Percentiles rank a stretch among this genome's conserved stretches.
Evolutionary conservation across 2,888 invertebrate genomes (phyloP).

Genomic region (Spilarctia lutea): DNA sequence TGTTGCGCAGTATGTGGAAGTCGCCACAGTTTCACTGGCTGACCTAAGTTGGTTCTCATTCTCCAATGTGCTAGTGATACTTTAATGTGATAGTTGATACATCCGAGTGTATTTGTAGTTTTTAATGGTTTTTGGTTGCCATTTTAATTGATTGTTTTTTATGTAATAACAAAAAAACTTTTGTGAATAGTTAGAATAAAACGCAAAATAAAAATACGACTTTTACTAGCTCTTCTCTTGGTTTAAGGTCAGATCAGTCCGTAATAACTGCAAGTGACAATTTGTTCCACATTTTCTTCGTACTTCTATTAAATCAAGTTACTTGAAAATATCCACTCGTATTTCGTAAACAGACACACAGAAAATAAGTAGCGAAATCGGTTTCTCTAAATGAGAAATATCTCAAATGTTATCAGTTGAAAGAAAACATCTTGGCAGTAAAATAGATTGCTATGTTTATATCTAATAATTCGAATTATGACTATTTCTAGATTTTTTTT

Average conservation of each 20-base stretch:
- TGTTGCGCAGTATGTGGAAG: too few species aligned
- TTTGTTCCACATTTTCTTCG: not conserved
- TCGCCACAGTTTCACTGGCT: too few species aligned
- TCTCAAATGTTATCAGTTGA: not conserved
- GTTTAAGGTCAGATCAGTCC: not conserved
- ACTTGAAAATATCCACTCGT: not conserved
- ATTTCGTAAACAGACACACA: conserved; percentile 6
- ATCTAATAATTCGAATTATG: not conserved
- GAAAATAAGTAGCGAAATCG: not conserved
- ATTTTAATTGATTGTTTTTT: too few species aligned
- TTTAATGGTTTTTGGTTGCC: too few species aligned
- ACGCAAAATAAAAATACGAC: not conserved
- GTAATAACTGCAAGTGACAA: not conserved
- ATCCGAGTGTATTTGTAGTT: too few species aligned
- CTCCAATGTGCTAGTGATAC: too few species aligned
- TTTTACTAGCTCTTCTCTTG: not conserved
- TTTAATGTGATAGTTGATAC: too few species aligned
- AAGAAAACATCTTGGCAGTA: not conserved
- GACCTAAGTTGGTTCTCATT: too few species aligned
- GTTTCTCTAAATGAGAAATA: conserved; percentile 1
- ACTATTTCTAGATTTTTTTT: not conserved
- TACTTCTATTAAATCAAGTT: not conserved
- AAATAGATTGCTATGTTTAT: not conserved
- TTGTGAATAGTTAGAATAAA: too few species aligned
- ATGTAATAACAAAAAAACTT: too few species aligned